Evolutionary conservation across 1,140 invertebrate genomes (phyloP).

Genomic region (Helicorthomorpha holstii): DNA sequence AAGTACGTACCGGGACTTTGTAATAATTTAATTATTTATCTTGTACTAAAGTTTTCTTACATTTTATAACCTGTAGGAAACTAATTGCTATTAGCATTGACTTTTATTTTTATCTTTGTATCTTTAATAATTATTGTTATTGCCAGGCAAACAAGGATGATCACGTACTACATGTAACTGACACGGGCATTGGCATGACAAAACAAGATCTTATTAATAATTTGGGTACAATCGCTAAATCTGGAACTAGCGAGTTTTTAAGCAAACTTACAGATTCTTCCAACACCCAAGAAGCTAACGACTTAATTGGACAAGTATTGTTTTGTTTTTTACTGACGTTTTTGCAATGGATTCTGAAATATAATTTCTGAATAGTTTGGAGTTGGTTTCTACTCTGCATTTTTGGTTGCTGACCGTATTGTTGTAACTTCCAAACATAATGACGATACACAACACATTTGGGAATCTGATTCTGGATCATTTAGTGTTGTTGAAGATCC

Average conservation of each 20-base stretch:
- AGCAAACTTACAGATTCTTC: slow-evolving; percentile 58
- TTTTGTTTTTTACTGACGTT: background rate
- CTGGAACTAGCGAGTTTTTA: slow-evolving; percentile 95
- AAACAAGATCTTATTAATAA: slow-evolving; percentile 87
- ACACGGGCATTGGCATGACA: slow-evolving; percentile 98
- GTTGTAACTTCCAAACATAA: slow-evolving; percentile 92
- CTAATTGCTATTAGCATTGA: background rate
- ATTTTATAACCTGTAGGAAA: no score
- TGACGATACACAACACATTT: slow-evolving; percentile 89
- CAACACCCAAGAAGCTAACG: slow-evolving; percentile 46
- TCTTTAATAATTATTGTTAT: background rate
- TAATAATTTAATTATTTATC: slow-evolving; percentile 4
- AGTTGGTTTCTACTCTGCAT: slow-evolving; percentile 95
- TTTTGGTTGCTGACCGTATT: slow-evolving; percentile 74
- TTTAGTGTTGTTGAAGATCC: slow-evolving; percentile 89
- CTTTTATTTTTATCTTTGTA: slow-evolving; percentile 2
- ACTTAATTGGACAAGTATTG: slow-evolving; percentile 61
- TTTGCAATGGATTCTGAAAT: slow-evolving; percentile 1
- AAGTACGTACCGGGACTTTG: slow-evolving; percentile 28
- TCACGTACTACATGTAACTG: slow-evolving; percentile 81
- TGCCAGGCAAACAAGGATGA: slow-evolving; percentile 77
- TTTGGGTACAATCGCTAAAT: slow-evolving; percentile 97
- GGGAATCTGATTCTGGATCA: slow-evolving; percentile 84
- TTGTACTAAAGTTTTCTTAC: slow-evolving; percentile 5
- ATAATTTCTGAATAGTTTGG: slow-evolving; percentile 92